Evolutionary conservation across 2,113 vertebrate genomes (phyloP).

Genomic region (Silurus meridionalis): DNA sequence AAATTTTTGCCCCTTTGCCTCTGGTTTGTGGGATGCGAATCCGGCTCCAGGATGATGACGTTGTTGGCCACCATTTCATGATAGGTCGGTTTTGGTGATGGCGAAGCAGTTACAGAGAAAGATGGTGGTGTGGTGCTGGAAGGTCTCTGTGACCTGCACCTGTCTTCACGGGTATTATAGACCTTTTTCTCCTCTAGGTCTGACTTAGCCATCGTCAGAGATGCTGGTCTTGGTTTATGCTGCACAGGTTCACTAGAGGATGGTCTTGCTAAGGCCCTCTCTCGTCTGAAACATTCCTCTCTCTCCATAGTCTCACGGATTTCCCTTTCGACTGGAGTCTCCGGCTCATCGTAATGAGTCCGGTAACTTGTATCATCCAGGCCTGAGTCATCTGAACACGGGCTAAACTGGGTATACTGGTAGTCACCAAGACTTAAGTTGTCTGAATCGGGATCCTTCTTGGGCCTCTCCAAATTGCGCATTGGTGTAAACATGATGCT

Average conservation of each 20-base stretch:
- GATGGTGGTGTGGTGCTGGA: slow-evolving; percentile 70
- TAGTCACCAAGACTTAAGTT: slow-evolving; percentile 68
- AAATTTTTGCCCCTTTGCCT: slow-evolving; percentile 42
- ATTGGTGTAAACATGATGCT: slow-evolving; percentile 76
- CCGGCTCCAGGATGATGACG: slow-evolving; percentile 71
- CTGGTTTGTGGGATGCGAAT: slow-evolving; percentile 54
- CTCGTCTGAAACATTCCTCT: slow-evolving; percentile 70
- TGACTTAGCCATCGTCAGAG: slow-evolving; percentile 36
- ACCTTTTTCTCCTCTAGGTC: slow-evolving; percentile 53
- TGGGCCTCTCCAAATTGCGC: slow-evolving; percentile 67
- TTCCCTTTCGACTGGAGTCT: slow-evolving; percentile 74
- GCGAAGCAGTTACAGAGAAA: slow-evolving; percentile 70
- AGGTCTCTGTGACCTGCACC: slow-evolving; percentile 64
- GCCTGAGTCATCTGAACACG: slow-evolving; percentile 76
- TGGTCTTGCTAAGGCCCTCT: slow-evolving; percentile 65
- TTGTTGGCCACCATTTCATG: slow-evolving; percentile 69
- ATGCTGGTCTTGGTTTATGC: slow-evolving; percentile 47
- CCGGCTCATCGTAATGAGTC: slow-evolving; percentile 71
- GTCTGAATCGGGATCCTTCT: slow-evolving; percentile 65
- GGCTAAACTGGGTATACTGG: slow-evolving; percentile 71
- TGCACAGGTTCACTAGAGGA: slow-evolving; percentile 65
- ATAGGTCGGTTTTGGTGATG: slow-evolving; percentile 60
- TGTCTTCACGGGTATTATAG: slow-evolving; percentile 57
- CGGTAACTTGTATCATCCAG: slow-evolving; percentile 74
- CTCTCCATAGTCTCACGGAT: slow-evolving; percentile 73